Conservation (phyloP, 2,797 vertebrate genomes). For the Cirrhinus mrigala region DNA sequence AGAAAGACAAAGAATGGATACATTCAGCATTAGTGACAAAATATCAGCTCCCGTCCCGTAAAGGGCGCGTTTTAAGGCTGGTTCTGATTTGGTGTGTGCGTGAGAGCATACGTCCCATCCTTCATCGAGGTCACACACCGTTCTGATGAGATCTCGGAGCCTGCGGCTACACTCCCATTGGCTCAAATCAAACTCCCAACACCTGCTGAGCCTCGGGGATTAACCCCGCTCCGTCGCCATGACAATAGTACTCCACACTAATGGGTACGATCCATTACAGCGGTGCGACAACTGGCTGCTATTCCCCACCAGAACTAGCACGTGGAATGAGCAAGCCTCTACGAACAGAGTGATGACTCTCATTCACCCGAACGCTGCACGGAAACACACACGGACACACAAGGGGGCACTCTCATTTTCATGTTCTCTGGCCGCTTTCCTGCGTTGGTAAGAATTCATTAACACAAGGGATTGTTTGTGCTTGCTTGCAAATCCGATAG, state of each 20-base stretch:
- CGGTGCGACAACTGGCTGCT: slow-evolving; percentile 30
- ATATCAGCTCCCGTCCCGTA: not conserved
- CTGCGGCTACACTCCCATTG: slow-evolving; percentile 14
- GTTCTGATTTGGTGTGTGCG: not conserved
- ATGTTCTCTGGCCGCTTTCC: not conserved
- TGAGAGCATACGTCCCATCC: slow-evolving; percentile 10
- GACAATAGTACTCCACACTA: slow-evolving; percentile 39
- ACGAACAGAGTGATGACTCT: slow-evolving; percentile 15
- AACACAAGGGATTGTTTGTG: not conserved
- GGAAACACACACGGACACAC: slow-evolving; percentile 6
- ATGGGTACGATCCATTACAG: slow-evolving; percentile 46
- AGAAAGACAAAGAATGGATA: slow-evolving; percentile 25
- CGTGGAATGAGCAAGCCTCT: not conserved
- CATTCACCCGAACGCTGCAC: not conserved
- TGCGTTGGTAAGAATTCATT: slow-evolving; percentile 21
- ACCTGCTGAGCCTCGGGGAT: slow-evolving; percentile 45
- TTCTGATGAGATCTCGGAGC: slow-evolving; percentile 24
- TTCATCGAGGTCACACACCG: slow-evolving; percentile 21
- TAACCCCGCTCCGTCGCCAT: slow-evolving; percentile 22
- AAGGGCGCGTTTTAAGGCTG: not conserved
- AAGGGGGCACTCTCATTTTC: slow-evolving; percentile 4
- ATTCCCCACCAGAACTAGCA: not conserved
- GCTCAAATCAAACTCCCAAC: slow-evolving; percentile 46
- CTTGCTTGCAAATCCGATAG: not conserved
- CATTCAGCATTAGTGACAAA: slow-evolving; percentile 26